These are phyloP conservation scores for Trachymyrmex septentrionalis DNA, from an alignment of 1,140 invertebrate species.

Conservation along the genomic window DNA sequence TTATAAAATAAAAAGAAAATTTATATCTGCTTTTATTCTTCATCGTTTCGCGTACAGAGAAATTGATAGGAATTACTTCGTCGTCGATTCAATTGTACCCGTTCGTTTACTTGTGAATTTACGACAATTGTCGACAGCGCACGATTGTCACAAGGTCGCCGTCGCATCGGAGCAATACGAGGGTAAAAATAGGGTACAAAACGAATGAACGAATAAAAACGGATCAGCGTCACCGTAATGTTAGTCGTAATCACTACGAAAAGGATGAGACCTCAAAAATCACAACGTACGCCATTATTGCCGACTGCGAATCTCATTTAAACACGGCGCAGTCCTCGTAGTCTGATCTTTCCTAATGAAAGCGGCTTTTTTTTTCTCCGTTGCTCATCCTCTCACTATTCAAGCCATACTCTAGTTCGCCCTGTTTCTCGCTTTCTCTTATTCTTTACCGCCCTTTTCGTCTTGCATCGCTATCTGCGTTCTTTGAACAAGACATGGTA, in stretches of 20 bases:
- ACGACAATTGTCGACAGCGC: slow-evolving; percentile 39
- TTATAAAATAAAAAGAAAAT: background rate
- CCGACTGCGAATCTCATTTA: slow-evolving; percentile 77
- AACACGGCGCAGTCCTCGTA: slow-evolving; percentile 67
- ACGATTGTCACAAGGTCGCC: background rate
- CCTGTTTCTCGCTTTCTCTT: slow-evolving; percentile 16
- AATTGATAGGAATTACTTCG: slow-evolving; percentile 63
- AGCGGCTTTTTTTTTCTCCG: slow-evolving; percentile 76
- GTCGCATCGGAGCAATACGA: background rate
- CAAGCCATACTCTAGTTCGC: background rate
- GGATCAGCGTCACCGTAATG: background rate
- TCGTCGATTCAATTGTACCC: slow-evolving; percentile 53
- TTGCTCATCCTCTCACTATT: slow-evolving; percentile 39
- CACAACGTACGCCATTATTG: slow-evolving; percentile 73
- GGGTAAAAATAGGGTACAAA: background rate
- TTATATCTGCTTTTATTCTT: background rate
- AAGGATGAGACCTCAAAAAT: slow-evolving; percentile 73
- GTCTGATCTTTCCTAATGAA: slow-evolving; percentile 80
- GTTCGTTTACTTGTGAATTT: slow-evolving; percentile 50
- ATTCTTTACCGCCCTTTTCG: background rate
- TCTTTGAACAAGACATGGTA: slow-evolving; percentile 63
- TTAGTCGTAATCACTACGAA: slow-evolving; percentile 60
- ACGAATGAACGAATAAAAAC: slow-evolving; percentile 33
- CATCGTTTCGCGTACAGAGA: background rate
- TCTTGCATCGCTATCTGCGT: slow-evolving; percentile 18